Percentiles rank a stretch among this genome's conserved stretches.
Conservation (phyloP, 2,888 invertebrate genomes). For the Nasonovia ribisnigri region DNA sequence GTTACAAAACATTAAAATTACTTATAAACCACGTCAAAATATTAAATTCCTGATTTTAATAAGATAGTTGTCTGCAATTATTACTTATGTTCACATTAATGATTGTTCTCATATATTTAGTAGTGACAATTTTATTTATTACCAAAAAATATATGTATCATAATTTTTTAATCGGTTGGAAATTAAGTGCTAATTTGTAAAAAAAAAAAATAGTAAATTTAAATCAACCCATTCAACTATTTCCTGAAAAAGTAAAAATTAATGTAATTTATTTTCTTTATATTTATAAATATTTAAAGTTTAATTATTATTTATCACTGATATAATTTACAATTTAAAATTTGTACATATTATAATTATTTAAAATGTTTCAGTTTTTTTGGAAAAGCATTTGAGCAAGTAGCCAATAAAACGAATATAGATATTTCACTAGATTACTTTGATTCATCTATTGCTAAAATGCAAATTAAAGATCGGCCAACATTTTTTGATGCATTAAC, state of each 20-base stretch:
- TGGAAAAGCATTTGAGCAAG: slow-evolving; percentile 93
- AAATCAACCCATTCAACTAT: neutral
- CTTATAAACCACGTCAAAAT: neutral
- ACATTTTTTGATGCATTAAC: slow-evolving; percentile 91
- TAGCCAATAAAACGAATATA: slow-evolving; percentile 81
- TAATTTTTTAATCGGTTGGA: no score
- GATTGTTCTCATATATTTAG: neutral
- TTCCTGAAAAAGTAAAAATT: neutral
- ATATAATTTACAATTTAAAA: neutral
- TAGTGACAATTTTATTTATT: neutral
- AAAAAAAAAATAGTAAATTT: neutral
- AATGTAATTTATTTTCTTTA: neutral
- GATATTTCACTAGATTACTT: slow-evolving; percentile 81
- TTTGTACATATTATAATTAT: neutral
- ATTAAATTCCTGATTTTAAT: neutral
- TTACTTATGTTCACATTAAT: neutral
- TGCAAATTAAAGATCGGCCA: slow-evolving; percentile 83
- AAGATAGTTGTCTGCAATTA: neutral
- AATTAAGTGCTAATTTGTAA: no score
- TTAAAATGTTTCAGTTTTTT: slow-evolving; percentile 77
- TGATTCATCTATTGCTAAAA: slow-evolving; percentile 84
- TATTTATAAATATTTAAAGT: neutral
- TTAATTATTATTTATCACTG: neutral
- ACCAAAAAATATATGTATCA: neutral
- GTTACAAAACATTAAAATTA: neutral